Percentiles rank a stretch among this genome's conserved stretches.
Evolutionary conservation across 2,797 vertebrate species (phyloP).

Genomic region (Gymnocypris eckloni): DNA sequence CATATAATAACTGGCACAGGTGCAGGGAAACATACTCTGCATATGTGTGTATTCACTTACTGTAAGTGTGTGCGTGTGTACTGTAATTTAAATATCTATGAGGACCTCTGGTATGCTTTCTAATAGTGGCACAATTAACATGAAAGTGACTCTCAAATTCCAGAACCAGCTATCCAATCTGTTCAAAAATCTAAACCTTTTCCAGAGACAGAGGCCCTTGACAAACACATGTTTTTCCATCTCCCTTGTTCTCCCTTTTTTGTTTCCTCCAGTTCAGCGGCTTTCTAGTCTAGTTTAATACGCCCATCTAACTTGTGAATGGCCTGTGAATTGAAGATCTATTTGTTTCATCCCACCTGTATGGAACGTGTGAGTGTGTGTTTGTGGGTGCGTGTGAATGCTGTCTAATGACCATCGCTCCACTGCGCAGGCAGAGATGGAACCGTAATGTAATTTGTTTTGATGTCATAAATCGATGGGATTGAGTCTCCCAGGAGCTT

Average conservation of each 20-base stretch:
- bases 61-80: conserved; percentile 59
- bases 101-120: conserved; percentile 49
- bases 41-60: conserved; percentile 55
- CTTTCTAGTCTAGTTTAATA: conserved; percentile 52
- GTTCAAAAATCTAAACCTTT: conserved; percentile 42
- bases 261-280: conserved; percentile 16
- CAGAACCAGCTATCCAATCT: conserved; percentile 45
- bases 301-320: conserved; percentile 58
- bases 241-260: conserved; percentile 19
- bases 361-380: conserved; percentile 30
- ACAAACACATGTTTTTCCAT: conserved; percentile 15
- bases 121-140: conserved; percentile 59
- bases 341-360: conserved; percentile 59
- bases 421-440: conserved; percentile 55
- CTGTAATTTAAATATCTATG: conserved; percentile 65
- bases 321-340: conserved; percentile 63
- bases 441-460: conserved; percentile 63
- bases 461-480: conserved; percentile 62
- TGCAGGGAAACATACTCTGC: conserved; percentile 40
- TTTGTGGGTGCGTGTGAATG: conserved; percentile 37
- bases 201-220: conserved; percentile 27
- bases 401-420: conserved; percentile 61
- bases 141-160: conserved; percentile 56
- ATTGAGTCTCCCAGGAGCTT: conserved; percentile 58
- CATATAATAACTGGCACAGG: conserved; percentile 55